Percentiles rank a stretch among this genome's conserved stretches.
These are phyloP conservation scores for Glaucomys volans DNA, from an alignment of 2,113 vertebrate species.

Conservation along the genomic window DNA sequence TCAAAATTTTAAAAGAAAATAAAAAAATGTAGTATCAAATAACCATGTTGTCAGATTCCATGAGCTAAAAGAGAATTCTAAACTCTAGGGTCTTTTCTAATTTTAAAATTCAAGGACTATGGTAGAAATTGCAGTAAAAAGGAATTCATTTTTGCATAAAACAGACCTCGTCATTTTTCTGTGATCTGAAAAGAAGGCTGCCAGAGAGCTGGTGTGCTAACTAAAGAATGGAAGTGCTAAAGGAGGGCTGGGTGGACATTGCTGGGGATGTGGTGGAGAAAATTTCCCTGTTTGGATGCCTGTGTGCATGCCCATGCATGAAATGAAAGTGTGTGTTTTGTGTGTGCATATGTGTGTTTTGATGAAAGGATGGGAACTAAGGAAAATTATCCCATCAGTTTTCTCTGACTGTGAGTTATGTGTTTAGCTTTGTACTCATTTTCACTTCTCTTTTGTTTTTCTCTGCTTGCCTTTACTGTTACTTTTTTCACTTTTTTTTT, in stretches of 20 bases:
- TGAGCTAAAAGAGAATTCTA: background rate
- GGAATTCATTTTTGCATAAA: background rate
- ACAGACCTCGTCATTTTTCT: background rate
- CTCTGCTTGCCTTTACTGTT: background rate
- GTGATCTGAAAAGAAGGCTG: background rate
- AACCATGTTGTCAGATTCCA: background rate
- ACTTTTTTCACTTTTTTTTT: background rate
- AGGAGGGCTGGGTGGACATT: background rate
- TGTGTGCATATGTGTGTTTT: background rate
- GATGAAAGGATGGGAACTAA: background rate
- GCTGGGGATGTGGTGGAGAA: background rate
- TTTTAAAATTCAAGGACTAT: constrained; percentile 29
- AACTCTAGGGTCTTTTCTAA: background rate
- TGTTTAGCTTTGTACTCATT: background rate
- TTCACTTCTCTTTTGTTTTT: background rate
- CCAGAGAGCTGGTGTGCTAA: background rate
- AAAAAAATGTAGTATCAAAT: background rate
- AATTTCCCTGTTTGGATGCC: background rate
- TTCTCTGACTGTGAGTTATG: background rate
- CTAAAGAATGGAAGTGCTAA: background rate
- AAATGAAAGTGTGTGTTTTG: background rate
- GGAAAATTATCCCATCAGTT: background rate
- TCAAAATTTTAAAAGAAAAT: background rate
- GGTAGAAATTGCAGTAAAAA: background rate
- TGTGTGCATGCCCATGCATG: background rate